These are phyloP conservation scores for Gallinago jamesoni DNA, from an alignment of 2,113 vertebrate species.

Conservation along the genomic window DNA sequence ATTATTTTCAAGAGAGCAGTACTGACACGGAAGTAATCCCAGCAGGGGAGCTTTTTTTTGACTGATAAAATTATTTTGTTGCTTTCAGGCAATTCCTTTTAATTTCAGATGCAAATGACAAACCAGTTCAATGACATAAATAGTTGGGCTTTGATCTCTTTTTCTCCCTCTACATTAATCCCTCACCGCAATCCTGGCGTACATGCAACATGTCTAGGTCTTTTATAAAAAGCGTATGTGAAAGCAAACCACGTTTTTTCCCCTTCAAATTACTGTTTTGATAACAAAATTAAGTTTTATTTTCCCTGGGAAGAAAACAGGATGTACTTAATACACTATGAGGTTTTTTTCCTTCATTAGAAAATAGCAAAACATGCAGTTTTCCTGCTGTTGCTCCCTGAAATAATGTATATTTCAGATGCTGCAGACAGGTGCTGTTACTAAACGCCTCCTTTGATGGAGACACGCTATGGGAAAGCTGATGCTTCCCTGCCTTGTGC, in stretches of 20 bases:
- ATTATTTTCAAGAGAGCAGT: neutral
- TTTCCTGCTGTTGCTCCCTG: neutral
- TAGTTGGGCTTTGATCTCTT: neutral
- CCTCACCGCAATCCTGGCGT: neutral
- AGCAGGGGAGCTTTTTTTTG: neutral
- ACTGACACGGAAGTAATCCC: neutral
- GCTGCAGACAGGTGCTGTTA: neutral
- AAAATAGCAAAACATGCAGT: neutral
- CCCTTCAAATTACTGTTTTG: neutral
- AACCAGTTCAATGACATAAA: neutral
- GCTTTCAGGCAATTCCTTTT: neutral
- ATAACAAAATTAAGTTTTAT: neutral
- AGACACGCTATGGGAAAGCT: neutral
- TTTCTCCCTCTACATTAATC: neutral
- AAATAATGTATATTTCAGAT: neutral
- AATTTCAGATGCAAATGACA: neutral
- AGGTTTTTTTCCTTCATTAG: neutral
- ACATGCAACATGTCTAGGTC: neutral
- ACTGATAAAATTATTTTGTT: neutral
- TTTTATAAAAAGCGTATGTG: neutral
- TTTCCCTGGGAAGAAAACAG: neutral
- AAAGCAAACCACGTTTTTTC: neutral
- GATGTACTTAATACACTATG: neutral
- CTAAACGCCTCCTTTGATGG: neutral
- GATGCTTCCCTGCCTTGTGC: neutral